Evolutionary conservation across 2,888 invertebrate genomes (phyloP).

Genomic region (Teleiodes luculella): DNA sequence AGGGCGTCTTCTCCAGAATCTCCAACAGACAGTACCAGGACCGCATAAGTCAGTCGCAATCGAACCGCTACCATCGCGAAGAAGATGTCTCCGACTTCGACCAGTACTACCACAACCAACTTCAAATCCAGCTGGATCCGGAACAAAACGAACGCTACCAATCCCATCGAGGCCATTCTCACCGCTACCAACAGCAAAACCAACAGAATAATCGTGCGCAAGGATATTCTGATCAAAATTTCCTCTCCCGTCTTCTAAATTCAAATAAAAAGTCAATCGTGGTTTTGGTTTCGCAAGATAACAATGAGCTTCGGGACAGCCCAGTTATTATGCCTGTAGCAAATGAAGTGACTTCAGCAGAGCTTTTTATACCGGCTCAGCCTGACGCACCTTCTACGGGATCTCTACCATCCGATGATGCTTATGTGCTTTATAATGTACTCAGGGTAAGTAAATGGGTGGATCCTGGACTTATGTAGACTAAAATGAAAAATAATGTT

Average conservation of each 20-base stretch:
- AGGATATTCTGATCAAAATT: background rate
- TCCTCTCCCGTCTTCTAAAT: background rate
- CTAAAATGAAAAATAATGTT: no score
- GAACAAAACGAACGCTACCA: background rate
- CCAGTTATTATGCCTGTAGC: no score
- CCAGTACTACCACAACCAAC: no score
- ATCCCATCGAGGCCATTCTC: background rate
- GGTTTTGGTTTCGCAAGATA: background rate
- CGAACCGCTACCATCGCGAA: background rate
- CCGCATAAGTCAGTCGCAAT: background rate
- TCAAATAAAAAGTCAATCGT: background rate
- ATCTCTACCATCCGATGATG: background rate
- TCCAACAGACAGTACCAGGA: background rate
- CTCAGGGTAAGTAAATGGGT: background rate
- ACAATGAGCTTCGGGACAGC: background rate
- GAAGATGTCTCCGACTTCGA: no score
- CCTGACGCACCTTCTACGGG: background rate
- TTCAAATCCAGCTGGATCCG: background rate
- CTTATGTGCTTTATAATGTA: conserved; percentile 1
- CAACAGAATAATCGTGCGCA: background rate
- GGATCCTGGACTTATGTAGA: no score
- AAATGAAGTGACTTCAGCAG: no score
- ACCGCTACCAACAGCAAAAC: background rate
- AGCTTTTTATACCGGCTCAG: no score
- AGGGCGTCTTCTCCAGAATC: background rate